Evolutionary conservation across 2,888 invertebrate genomes (phyloP), one percentile per base, ranked within the genome.

Genomic region (Sinhomidia bicolor): DNA sequence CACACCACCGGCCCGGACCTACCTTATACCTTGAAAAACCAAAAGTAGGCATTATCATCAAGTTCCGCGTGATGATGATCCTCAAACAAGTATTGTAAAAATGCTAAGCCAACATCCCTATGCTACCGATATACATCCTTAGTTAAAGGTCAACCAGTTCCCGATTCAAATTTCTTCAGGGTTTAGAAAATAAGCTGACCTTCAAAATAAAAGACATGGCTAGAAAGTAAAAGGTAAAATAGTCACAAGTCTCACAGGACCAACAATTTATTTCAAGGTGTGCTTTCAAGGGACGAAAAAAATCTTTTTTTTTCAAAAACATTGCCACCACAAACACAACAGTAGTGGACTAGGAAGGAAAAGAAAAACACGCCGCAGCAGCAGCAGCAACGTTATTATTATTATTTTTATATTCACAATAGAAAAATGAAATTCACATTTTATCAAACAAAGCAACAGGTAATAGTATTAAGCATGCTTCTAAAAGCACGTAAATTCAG

Each of bases 161-260:
- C 79, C 79, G 81, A 81, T 26, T 65, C 47, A 47, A 47, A 44
- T 74, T 51, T 54, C 36, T 5, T 62, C 47, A 81, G 62, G 81
- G 65, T 32, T 81, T 81, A 47, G 62, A 47, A 81, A 81, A 81
- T 47, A 65, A 26, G 5, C 26, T 79, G 85, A 47, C 85, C 65
- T 78, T 65, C 85, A 85, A 29, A 78, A 23, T 44, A 54, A 17
- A 41, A 41, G 20, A 51, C 26, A 74, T 51, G 47, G 44, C 78
- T 78, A 57, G 83, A 89, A 89, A 89, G 88, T 89, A 89, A 89
- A 89, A 89, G 88, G 88, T 89, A 85, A 68, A 88, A 74, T 29
- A 60, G 60, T 26, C 79, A n/a, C n/a, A n/a, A n/a, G n/a, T n/a
- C n/a, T n/a, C n/a, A n/a, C n/a, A 36, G 36, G 36, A 36, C 36